Percentiles rank a stretch among this genome's conserved stretches.
Evolutionary conservation across 2,797 vertebrate genomes (phyloP).

Genomic region (Enteromius trimaculatus): DNA sequence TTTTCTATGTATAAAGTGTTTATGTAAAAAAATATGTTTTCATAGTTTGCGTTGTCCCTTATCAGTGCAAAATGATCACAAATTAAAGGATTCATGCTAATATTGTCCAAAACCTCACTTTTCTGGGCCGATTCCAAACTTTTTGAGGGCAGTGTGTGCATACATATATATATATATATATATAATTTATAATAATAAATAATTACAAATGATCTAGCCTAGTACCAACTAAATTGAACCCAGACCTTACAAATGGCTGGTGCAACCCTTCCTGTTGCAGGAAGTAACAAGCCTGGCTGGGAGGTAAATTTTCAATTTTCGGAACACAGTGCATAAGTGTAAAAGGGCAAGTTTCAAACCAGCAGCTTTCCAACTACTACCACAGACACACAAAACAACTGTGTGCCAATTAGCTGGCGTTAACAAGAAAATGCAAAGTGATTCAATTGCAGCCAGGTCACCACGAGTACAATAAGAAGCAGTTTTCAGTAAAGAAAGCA

Average conservation of each 20-base stretch:
- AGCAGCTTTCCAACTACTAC: not conserved
- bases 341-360: not conserved
- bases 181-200: too few species aligned
- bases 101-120: too few species aligned
- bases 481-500: not conserved
- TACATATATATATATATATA: too few species aligned
- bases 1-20: too few species aligned
- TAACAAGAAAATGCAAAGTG: not conserved
- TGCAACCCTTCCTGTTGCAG: not conserved
- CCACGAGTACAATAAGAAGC: not conserved
- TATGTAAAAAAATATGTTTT: too few species aligned
- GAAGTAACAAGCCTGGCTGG: not conserved
- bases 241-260: not conserved
- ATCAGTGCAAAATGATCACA: too few species aligned
- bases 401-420: not conserved
- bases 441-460: not conserved
- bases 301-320: not conserved
- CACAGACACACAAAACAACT: not conserved
- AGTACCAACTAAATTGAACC: not conserved
- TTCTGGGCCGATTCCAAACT: too few species aligned
- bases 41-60: too few species aligned
- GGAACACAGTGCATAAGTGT: not conserved
- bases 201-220: not conserved
- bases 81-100: too few species aligned
- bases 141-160: too few species aligned